Evolutionary conservation across 1,140 invertebrate species (phyloP).

Genomic region (Melipona quadrifasciata): DNA sequence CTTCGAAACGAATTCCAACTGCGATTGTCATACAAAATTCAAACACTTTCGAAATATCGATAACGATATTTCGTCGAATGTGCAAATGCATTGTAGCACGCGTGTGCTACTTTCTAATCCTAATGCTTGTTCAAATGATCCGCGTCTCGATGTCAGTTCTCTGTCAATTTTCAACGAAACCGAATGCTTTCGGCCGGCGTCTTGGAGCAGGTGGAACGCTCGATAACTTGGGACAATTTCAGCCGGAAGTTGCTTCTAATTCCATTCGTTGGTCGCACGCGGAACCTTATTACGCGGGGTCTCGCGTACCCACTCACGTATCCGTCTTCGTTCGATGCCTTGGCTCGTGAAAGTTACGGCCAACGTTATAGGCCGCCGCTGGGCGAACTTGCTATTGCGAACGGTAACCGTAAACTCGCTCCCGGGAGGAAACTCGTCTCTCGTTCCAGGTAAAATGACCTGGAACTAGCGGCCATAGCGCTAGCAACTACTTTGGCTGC

Average conservation of each 20-base stretch:
- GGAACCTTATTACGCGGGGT: conserved; percentile 65
- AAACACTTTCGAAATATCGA: no score
- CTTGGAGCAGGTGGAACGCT: not conserved
- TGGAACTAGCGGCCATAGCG: not conserved
- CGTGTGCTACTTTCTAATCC: no score
- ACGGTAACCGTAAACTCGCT: not conserved
- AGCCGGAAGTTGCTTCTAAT: conserved; percentile 63
- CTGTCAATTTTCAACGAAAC: not conserved
- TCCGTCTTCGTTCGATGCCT: conserved; percentile 45
- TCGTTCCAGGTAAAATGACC: conserved; percentile 41
- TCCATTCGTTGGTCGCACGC: conserved; percentile 60
- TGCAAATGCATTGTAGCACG: no score
- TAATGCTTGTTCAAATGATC: no score
- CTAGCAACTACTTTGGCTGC: not conserved
- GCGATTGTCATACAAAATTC: no score
- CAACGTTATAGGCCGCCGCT: not conserved
- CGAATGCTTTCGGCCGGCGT: not conserved
- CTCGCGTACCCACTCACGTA: conserved; percentile 31
- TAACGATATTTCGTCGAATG: no score
- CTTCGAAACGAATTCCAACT: no score
- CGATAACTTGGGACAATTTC: conserved; percentile 63
- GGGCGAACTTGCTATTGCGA: not conserved
- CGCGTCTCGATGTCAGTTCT: not conserved
- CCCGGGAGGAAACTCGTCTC: not conserved
- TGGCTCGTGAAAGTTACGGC: conserved; percentile 45